phyloP scores from a whole-genome alignment of 1,140 invertebrate genomes.

The Dendrolimus punctatus region DNA sequence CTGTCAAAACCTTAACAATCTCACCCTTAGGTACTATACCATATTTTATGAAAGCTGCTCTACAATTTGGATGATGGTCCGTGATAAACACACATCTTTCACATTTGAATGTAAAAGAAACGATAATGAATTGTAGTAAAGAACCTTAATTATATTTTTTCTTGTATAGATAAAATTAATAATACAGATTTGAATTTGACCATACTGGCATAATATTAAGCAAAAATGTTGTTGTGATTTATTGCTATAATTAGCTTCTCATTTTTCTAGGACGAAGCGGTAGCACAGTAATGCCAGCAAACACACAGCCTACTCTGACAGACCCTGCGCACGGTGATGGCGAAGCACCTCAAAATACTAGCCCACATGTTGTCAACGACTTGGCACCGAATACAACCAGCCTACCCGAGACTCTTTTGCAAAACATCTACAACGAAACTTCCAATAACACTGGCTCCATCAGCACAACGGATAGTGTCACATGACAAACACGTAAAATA shows the following conservation, averaged over 20 bases:
- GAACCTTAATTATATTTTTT: too few species aligned
- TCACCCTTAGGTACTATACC: too few species aligned
- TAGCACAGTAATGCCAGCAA: constrained; percentile 48
- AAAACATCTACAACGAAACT: constrained; percentile 5
- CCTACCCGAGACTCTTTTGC: constrained; percentile 3
- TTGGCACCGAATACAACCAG: constrained; percentile 3
- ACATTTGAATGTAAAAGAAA: too few species aligned
- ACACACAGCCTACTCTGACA: constrained; percentile 18
- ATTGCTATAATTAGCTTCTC: neutral
- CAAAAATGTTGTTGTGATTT: too few species aligned
- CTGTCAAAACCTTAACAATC: too few species aligned
- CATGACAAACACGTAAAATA: constrained; percentile 22
- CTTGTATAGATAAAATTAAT: too few species aligned
- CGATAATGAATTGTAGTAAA: too few species aligned
- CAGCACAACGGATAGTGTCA: constrained; percentile 25
- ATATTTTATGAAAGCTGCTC: too few species aligned
- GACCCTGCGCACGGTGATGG: constrained; percentile 19
- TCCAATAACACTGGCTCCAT: constrained; percentile 11
- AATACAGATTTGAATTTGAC: too few species aligned
- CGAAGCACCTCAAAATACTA: constrained; percentile 7
- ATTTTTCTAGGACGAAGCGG: constrained; percentile 56
- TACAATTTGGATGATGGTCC: too few species aligned
- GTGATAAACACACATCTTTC: too few species aligned
- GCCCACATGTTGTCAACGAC: neutral
- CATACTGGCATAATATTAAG: too few species aligned